Conservation (phyloP, 2,797 vertebrate genomes). For the Meda fulgida region DNA sequence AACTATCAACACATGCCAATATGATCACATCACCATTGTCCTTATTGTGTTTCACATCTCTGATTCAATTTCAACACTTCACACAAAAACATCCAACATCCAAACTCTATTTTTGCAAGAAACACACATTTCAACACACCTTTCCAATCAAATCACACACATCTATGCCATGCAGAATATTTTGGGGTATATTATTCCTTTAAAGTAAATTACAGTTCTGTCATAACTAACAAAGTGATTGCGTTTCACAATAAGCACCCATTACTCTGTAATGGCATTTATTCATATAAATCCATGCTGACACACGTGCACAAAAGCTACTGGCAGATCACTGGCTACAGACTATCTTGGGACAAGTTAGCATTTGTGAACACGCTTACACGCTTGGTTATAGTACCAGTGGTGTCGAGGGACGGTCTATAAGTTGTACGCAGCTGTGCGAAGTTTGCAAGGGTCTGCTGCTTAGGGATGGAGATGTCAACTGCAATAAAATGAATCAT, state of each 20-base stretch:
- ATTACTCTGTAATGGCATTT: not conserved
- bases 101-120: slow-evolving; percentile 21
- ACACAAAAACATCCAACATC: slow-evolving; percentile 11
- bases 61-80: slow-evolving; percentile 6
- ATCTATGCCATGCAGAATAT: not conserved
- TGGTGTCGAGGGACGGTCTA: slow-evolving; percentile 24
- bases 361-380: slow-evolving; percentile 9
- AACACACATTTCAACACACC: slow-evolving; percentile 22
- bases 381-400: not conserved
- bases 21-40: not conserved
- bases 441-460: slow-evolving; percentile 35
- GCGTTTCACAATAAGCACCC: not conserved
- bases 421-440: slow-evolving; percentile 42
- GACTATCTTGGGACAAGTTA: slow-evolving; percentile 37
- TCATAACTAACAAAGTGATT: not conserved
- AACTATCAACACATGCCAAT: not conserved
- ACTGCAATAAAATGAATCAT: slow-evolving; percentile 50
- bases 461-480: slow-evolving; percentile 49
- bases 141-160: not conserved
- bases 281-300: not conserved
- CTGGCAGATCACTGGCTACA: no score
- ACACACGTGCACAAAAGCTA: slow-evolving; percentile 33
- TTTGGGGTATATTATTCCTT: not conserved
- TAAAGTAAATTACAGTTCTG: not conserved
- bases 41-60: not conserved